Conservation (phyloP, 2,797 vertebrate species). For the Gambelia wislizenii region DNA sequence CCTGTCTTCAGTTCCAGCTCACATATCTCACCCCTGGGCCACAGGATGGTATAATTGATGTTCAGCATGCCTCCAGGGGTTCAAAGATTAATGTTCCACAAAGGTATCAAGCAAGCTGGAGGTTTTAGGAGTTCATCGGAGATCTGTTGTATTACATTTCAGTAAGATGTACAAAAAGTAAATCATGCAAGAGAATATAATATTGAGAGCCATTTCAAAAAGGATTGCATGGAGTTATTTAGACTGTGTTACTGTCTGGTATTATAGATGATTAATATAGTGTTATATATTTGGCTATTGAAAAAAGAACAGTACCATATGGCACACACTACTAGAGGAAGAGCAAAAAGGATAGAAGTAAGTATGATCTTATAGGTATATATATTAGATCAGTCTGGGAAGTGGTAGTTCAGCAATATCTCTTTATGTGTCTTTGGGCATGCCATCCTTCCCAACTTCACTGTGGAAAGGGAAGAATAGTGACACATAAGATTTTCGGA, state of each 20-base stretch:
- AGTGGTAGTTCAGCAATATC: not conserved
- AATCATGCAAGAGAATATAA: constrained; percentile 18
- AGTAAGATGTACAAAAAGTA: constrained; percentile 53
- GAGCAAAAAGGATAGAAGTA: not conserved
- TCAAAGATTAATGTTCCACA: constrained; percentile 71
- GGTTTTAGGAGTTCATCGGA: constrained; percentile 50
- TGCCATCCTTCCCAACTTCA: not conserved
- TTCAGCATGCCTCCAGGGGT: constrained; percentile 74
- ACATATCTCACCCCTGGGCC: constrained; percentile 76
- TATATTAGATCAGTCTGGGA: not conserved
- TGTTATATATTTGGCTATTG: constrained; percentile 22
- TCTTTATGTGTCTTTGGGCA: not conserved
- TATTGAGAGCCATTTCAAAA: not conserved
- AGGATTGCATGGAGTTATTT: not conserved
- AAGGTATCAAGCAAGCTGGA: constrained; percentile 56
- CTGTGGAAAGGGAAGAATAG: not conserved
- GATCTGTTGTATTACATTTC: constrained; percentile 57
- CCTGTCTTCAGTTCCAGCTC: constrained; percentile 77
- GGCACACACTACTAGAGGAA: not conserved
- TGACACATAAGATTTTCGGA: too few relatives aligned
- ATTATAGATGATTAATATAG: constrained; percentile 2
- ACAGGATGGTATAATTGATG: constrained; percentile 72
- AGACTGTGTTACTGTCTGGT: constrained; percentile 32
- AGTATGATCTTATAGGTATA: not conserved
- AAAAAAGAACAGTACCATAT: not conserved